Evolutionary conservation across 2,113 vertebrate species (phyloP), one percentile per base, ranked within the genome.

Genomic region (Pelecanus crispus): DNA sequence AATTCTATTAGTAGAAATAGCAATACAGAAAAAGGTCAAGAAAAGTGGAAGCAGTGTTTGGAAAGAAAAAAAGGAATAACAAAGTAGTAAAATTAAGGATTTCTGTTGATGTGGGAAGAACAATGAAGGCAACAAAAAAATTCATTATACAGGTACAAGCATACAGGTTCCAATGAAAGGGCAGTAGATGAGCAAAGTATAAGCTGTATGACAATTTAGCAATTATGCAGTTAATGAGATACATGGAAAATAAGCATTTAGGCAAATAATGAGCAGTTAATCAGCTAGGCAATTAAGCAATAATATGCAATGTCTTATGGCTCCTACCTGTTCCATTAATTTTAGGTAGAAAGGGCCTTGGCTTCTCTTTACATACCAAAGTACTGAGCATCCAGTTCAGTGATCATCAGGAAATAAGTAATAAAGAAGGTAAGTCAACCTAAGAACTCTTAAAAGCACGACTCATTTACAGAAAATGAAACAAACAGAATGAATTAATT

Each of bases 271-370:
- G 44, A 61, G 52, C 28, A 59, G 2, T 81, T 72, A 84, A 81
- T 86, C 77, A 91, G 40, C 25, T 49, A 86, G 28, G 32, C 29
- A 95, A 90, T 94, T 94, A 94, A 90, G 56, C 74, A 94, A 84
- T 78, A 94, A 83, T 75, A 86, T 81, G 49, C 34, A 88, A 3
- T 65, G 52, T 88, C 62, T 92, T 91, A 86, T 83, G 18, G 4
- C 32, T 88, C 19, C 55, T 86, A 90, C 67, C 49, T 91, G 25
- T 94, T 95, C 47, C 24, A 68, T 82, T 88, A 89, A 78, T 86
- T 61, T 74, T 68, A 77, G 13, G 50, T 59, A 66, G 44, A 42
- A 88, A 68, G 17, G 65, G 40, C 34, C 44, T 70, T 66, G 31
- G 14, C 31, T 91, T 82, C 32, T 72, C 7, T 45, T 65, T 65